These are phyloP conservation scores for Chiridota heheva DNA, from an alignment of 35 echinoderm and acorn worm genomes.

Conservation along the genomic window DNA sequence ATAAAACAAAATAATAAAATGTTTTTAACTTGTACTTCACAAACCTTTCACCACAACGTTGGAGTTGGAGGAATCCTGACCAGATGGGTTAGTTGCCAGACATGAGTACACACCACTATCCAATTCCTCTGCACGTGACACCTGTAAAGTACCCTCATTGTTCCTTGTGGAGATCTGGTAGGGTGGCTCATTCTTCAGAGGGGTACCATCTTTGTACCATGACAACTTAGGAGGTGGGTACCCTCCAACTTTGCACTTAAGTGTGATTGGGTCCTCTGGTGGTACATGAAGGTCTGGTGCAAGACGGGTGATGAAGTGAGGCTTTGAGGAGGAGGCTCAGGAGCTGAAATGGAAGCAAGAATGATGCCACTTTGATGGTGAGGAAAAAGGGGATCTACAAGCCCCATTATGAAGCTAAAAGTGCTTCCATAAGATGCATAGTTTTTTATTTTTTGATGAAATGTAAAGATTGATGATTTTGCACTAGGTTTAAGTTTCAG, in stretches of 20 bases:
- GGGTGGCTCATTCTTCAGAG: conserved; percentile 20
- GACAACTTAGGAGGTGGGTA: not conserved
- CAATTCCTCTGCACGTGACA: conserved; percentile 1
- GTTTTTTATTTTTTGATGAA: no score
- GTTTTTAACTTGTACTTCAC: no score
- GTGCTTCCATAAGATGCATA: no score
- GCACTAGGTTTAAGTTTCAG: no score
- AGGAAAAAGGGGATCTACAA: no score
- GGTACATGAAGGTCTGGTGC: not conserved
- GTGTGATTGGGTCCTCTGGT: conserved; percentile 21
- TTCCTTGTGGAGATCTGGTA: conserved; percentile 33
- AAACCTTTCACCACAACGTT: no score
- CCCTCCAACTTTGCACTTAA: conserved; percentile 22
- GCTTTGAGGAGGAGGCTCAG: conserved; percentile 11
- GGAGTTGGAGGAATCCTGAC: conserved; percentile 12
- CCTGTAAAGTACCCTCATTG: not conserved
- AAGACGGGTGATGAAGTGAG: conserved; percentile 35
- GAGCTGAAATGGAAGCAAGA: no score
- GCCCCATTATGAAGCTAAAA: no score
- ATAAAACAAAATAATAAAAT: no score
- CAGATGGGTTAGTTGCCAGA: conserved; percentile 19
- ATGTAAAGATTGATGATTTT: no score
- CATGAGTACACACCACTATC: conserved; percentile 31
- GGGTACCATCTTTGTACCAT: conserved; percentile 26
- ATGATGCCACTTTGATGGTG: no score